phyloP scores from a whole-genome alignment of 2,113 vertebrate genomes.

The Tetrax tetrax region DNA sequence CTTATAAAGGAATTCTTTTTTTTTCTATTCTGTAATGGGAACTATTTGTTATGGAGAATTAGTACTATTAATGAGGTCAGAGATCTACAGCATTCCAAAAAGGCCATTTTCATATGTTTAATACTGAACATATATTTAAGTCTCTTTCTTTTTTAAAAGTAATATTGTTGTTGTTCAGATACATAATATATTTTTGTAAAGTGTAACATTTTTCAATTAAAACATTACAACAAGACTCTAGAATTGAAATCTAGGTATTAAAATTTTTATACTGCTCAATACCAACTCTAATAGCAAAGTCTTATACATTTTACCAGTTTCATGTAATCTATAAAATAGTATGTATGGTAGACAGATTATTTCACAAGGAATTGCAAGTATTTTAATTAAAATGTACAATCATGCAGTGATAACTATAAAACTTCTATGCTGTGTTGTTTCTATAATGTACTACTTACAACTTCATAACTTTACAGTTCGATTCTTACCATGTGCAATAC shows the following conservation, averaged over 20 bases:
- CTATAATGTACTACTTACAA: background rate
- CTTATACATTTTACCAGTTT: slow-evolving; percentile 13
- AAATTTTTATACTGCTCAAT: background rate
- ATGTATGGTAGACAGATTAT: background rate
- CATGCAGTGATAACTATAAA: background rate
- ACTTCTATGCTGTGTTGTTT: background rate
- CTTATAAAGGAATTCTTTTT: slow-evolving; percentile 26
- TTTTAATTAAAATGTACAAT: background rate
- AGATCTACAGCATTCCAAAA: background rate
- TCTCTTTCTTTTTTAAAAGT: background rate
- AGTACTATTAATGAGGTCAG: slow-evolving; percentile 58
- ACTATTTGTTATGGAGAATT: slow-evolving; percentile 49
- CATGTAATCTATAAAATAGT: background rate
- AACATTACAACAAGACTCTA: slow-evolving; percentile 21
- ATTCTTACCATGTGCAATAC: background rate
- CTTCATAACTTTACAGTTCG: background rate
- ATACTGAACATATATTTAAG: slow-evolving; percentile 24
- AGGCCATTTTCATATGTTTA: slow-evolving; percentile 45
- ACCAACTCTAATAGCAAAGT: background rate
- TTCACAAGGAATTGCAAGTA: background rate
- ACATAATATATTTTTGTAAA: slow-evolving; percentile 4
- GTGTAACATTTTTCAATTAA: background rate
- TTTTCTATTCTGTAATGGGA: slow-evolving; percentile 12
- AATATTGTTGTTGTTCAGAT: slow-evolving; percentile 34
- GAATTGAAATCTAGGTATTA: slow-evolving; percentile 7